These are phyloP conservation scores for Pammene fasciana DNA, from an alignment of 2,888 invertebrate species.

Conservation along the genomic window DNA sequence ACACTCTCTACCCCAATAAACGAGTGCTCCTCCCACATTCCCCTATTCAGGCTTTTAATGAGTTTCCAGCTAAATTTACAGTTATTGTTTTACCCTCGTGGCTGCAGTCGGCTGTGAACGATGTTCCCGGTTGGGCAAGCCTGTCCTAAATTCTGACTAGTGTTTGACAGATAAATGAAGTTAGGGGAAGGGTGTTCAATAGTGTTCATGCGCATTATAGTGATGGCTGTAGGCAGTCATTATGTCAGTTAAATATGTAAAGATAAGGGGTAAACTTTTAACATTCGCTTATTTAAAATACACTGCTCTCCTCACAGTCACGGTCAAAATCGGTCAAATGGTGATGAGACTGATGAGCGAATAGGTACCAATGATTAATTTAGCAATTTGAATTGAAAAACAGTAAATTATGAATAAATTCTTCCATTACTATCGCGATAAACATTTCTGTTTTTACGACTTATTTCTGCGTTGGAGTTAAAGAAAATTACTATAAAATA, in stretches of 20 bases:
- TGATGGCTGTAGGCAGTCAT: not conserved
- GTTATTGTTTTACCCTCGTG: constrained; percentile 76
- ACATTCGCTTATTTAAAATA: constrained; percentile 2
- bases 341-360: too few species aligned
- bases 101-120: constrained; percentile 57
- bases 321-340: too few species aligned
- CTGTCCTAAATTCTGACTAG: constrained; percentile 41
- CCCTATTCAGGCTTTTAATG: constrained; percentile 68
- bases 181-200: constrained; percentile 33
- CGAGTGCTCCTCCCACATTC: constrained; percentile 52
- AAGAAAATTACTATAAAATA: not conserved
- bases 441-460: not conserved
- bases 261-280: not conserved
- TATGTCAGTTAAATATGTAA: constrained; percentile 7
- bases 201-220: constrained; percentile 7
- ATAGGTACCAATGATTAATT: too few species aligned
- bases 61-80: constrained; percentile 78
- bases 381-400: too few species aligned
- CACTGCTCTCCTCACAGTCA: too few species aligned
- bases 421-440: not conserved
- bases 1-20: constrained; percentile 54
- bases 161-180: constrained; percentile 39
- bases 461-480: not conserved
- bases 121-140: constrained; percentile 46
- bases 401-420: too few species aligned